Evolutionary conservation across 2,797 vertebrate genomes (phyloP), one percentile per base, ranked within the genome.

Genomic region (Channa striata): DNA sequence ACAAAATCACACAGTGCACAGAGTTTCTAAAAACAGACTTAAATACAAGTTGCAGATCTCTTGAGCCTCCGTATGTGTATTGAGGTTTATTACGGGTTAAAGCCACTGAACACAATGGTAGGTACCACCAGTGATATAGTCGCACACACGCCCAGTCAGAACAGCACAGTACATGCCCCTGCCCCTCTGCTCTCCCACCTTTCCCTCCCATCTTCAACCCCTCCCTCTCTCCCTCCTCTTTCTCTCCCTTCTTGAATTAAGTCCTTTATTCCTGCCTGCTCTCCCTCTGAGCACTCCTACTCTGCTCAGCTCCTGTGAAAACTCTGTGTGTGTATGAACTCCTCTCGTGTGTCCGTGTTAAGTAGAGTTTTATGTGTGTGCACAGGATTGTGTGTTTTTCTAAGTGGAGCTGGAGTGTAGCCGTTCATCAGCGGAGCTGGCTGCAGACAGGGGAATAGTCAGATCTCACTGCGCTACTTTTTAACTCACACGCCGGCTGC

Each of bases 201-300:
- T 84, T 84, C 74, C 59, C 68, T 88, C 81, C 57, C 71, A 80
- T 58, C 61, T 64, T 23, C 73, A 61, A 83, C 68, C 76, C 68
- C 79, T 84, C 87, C 81, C 62, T 72, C 65, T 61, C 67, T 42
- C 67, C 49, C 59, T 68, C 72, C 49, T 30, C 6, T 78, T 68
- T 72, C 68, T 82, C 82, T 73, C 36, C 64, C 59, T 80, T 91
- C 86, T 90, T 88, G 86, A 93, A 92, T 92, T 92, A 92, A 92
- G 87, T 82, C 89, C 86, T 91, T 94, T 94, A 91, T 93, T 91
- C 83, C 77, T 89, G 89, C 80, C 89, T 53, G 85, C 88, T 90
- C 85, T 88, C 86, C 82, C 88, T 92, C 84, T 77, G 82, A 91
- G 83, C 84, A 74, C 82, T 84, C 85, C 85, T 68, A 34, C 79